These are phyloP conservation scores for Protonibea diacanthus DNA, from an alignment of 2,797 vertebrate genomes.

Conservation along the genomic window DNA sequence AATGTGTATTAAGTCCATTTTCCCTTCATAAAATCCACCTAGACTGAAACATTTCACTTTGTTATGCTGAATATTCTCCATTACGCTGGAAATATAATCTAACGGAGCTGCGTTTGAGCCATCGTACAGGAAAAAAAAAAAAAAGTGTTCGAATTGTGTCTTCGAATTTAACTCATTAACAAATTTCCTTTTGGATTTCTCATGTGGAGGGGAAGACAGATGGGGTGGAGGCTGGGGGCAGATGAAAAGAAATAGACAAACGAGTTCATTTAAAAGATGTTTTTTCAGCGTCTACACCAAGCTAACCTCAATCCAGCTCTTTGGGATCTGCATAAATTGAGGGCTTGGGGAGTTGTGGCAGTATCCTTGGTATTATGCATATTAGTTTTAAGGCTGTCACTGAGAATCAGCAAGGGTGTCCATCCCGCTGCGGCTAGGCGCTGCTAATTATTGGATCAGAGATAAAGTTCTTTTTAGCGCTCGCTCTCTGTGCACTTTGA, in stretches of 20 bases:
- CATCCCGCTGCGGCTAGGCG: slow-evolving; percentile 81
- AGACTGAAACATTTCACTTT: slow-evolving; percentile 5
- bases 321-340: slow-evolving; percentile 89
- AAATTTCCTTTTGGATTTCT: slow-evolving; percentile 40
- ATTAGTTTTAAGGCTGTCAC: slow-evolving; percentile 88
- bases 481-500: slow-evolving; percentile 67
- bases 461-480: slow-evolving; percentile 81
- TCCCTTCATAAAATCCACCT: slow-evolving; percentile 31
- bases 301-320: slow-evolving; percentile 85
- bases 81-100: slow-evolving; percentile 21
- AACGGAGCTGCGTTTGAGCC: slow-evolving; percentile 17
- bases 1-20: slow-evolving; percentile 32
- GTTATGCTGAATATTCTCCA: slow-evolving; percentile 16
- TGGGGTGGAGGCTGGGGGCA: slow-evolving; percentile 53
- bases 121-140: background rate
- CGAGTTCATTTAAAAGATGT: slow-evolving; percentile 82
- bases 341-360: slow-evolving; percentile 81
- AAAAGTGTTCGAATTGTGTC: slow-evolving; percentile 15
- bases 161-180: slow-evolving; percentile 53
- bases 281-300: slow-evolving; percentile 78
- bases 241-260: slow-evolving; percentile 80
- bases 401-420: slow-evolving; percentile 85
- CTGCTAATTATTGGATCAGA: slow-evolving; percentile 88
- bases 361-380: slow-evolving; percentile 87
- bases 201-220: slow-evolving; percentile 47